phyloP scores from a whole-genome alignment of 92 coral and sea anemone genomes.

The Palythoa grandis region DNA sequence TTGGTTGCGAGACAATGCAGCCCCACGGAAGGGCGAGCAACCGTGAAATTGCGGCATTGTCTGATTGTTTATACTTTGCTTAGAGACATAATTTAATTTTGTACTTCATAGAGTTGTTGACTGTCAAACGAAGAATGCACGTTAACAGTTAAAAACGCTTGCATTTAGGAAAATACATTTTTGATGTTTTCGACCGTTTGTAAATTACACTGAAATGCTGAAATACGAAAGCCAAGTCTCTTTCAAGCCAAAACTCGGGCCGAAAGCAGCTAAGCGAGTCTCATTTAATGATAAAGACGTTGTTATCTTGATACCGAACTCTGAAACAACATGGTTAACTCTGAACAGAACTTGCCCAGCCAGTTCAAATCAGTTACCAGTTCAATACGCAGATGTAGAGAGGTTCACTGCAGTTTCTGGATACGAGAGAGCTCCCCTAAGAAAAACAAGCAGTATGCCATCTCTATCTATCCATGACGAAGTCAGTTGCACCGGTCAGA shows the following conservation, averaged over 20 bases:
- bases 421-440: background rate
- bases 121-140: slow-evolving; percentile 20
- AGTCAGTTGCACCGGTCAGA: background rate
- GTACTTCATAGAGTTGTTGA: slow-evolving; percentile 25
- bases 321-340: slow-evolving; percentile 17
- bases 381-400: background rate
- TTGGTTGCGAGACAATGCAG: slow-evolving; percentile 13
- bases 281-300: slow-evolving; percentile 32
- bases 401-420: background rate
- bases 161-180: background rate
- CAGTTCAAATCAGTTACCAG: background rate
- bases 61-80: slow-evolving; percentile 27
- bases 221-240: slow-evolving; percentile 7
- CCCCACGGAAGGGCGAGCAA: background rate
- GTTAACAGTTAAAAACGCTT: background rate
- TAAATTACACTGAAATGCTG: background rate
- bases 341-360: slow-evolving; percentile 15
- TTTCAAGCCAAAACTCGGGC: slow-evolving; percentile 22
- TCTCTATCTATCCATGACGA: background rate
- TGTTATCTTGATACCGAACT: slow-evolving; percentile 23
- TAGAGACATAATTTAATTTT: slow-evolving; percentile 19
- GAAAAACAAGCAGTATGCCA: background rate
- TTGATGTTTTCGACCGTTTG: background rate
- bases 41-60: slow-evolving; percentile 24
- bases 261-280: slow-evolving; percentile 27